Evolutionary conservation across 37 sponge, comb jelly and placozoan genomes (phyloP), one percentile per base, ranked within the genome.

Genomic region (Haliclona indistincta): DNA sequence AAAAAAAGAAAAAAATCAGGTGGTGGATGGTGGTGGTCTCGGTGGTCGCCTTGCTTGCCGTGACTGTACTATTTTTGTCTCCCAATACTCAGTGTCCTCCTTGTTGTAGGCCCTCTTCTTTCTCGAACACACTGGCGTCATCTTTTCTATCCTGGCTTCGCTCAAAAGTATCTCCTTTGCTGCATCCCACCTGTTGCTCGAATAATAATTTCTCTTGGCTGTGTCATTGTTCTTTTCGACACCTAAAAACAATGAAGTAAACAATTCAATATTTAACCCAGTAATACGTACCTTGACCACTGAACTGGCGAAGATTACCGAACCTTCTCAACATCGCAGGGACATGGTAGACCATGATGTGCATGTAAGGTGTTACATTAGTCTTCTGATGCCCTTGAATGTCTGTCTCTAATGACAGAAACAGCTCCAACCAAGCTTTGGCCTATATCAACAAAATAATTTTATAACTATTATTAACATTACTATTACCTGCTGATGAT

Each of bases 151-250:
- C 54, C 54, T 20, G 29, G 20, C 15, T 54, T 70, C 71, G 3
- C 54, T 33, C 29, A 1, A n/a, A 5, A 68, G 5, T 23, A 68
- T 43, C 25, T 68, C 70, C 10, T 52, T 52, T 25, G 28, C 4
- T 4, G 26, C 28, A 23, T 68, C 70, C 22, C 45, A 52, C 4
- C 11, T 13, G 51, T 68, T 68, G 29, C 70, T 68, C 7, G 70
- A 68, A 32, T 30, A 68, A 30, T 44, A 68, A 32, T 68, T 68
- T 3, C 51, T 23, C 26, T 43, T 41, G 4, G 70, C 19, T 47
- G 11, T n/a, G 29, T 68, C 70, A 64, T 64, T 64, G 51, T 68
- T 68, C 28, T 68, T 68, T 43, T 68, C 70, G 4, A 68, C 70
- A 26, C 70, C 70, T 68, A 25, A 10, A n/a, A 43, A 3, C 5